Evolutionary conservation across 2,113 vertebrate genomes (phyloP).

Genomic region (Sclerurus mexicanus): DNA sequence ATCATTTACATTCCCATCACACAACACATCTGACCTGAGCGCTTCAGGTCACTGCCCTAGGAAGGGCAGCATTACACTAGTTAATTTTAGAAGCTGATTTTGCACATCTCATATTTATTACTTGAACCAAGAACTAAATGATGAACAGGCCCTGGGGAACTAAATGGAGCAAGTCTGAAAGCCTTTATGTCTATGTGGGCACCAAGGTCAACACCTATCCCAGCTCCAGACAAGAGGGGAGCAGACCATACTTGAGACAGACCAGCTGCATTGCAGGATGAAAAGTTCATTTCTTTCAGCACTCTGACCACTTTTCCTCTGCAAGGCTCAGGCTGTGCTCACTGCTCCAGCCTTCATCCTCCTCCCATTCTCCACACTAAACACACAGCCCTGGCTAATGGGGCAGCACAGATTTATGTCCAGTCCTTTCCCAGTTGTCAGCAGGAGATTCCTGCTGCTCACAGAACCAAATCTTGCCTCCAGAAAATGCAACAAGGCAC

Average conservation of each 20-base stretch:
- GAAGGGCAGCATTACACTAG: background rate
- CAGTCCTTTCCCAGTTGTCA: background rate
- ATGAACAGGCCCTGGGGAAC: background rate
- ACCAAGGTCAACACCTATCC: background rate
- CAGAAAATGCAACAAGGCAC: background rate
- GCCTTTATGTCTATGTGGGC: background rate
- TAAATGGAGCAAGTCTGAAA: background rate
- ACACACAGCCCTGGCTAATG: background rate
- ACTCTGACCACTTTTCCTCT: background rate
- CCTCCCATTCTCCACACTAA: background rate
- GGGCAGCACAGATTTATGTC: background rate
- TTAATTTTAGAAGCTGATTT: background rate
- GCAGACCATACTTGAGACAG: background rate
- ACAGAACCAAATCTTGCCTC: background rate
- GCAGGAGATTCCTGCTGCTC: background rate
- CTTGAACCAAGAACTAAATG: background rate
- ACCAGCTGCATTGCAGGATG: background rate
- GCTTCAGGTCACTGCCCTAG: background rate
- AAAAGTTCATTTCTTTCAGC: background rate
- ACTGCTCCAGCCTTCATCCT: background rate
- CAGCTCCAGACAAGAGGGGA: background rate
- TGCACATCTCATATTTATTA: background rate
- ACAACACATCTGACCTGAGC: background rate
- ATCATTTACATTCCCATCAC: background rate
- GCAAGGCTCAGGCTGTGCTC: background rate